phyloP scores from a whole-genome alignment of 2,888 invertebrate genomes.

The Cheilosia variabilis region DNA sequence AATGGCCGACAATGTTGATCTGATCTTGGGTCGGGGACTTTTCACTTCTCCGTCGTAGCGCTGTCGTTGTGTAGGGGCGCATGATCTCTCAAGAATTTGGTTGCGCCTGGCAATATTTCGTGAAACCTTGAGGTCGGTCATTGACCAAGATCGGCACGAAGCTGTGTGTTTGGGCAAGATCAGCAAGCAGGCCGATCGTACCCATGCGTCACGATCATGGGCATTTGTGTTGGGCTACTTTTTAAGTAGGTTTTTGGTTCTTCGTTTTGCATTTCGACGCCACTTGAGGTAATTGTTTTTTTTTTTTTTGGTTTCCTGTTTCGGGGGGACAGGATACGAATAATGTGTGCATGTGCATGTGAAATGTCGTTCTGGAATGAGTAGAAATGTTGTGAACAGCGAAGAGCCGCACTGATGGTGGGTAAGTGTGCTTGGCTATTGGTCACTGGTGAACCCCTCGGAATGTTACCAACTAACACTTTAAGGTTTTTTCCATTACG shows the following conservation, averaged over 20 bases:
- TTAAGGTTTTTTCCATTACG: too few relatives aligned
- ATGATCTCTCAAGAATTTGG: constrained; percentile 25
- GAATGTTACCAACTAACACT: too few relatives aligned
- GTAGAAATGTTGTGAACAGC: too few relatives aligned
- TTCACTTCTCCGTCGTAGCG: not conserved
- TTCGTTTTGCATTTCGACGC: not conserved
- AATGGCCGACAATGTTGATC: constrained; percentile 13
- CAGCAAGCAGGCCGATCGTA: constrained; percentile 11
- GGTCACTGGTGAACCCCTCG: too few relatives aligned
- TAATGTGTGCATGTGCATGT: too few relatives aligned
- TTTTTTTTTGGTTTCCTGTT: constrained; percentile 23
- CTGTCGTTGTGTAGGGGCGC: not conserved
- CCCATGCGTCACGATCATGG: constrained; percentile 38
- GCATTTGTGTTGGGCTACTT: constrained; percentile 18
- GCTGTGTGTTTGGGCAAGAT: constrained; percentile 69
- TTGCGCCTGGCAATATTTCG: not conserved
- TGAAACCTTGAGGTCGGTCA: constrained; percentile 80
- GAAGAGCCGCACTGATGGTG: too few relatives aligned
- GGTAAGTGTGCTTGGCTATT: too few relatives aligned
- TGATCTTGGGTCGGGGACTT: too few relatives aligned
- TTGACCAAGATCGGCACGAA: constrained; percentile 79
- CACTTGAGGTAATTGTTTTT: not conserved
- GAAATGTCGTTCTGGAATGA: too few relatives aligned
- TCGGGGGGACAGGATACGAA: not conserved
- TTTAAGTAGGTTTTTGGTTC: constrained; percentile 30